Evolutionary conservation across 2,888 invertebrate species (phyloP).

Genomic region (Mechanitis mazaeus): DNA sequence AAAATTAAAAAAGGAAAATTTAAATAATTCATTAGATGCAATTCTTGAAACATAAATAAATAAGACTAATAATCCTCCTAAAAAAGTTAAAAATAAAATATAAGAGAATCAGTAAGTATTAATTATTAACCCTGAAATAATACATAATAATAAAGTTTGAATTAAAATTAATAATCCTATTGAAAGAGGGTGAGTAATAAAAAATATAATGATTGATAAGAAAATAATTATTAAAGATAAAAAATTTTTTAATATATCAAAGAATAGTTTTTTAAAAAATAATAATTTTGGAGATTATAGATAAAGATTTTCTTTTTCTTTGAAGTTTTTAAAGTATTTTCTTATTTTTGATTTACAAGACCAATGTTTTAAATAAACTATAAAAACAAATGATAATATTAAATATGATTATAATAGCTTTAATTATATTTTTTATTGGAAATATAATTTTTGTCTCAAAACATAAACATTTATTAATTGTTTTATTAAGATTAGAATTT

Average conservation of each 20-base stretch:
- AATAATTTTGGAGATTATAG: slow-evolving; percentile 83
- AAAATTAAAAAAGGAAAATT: slow-evolving; percentile 36
- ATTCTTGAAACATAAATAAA: slow-evolving; percentile 80
- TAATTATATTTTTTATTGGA: slow-evolving; percentile 69
- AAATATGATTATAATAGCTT: slow-evolving; percentile 56
- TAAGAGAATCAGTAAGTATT: slow-evolving; percentile 78
- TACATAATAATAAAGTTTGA: slow-evolving; percentile 68
- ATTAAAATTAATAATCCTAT: slow-evolving; percentile 73
- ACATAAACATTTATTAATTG: slow-evolving; percentile 77
- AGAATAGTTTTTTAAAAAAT: slow-evolving; percentile 81
- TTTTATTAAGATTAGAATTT: slow-evolving; percentile 78
- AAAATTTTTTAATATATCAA: slow-evolving; percentile 63
- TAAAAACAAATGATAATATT: slow-evolving; percentile 76
- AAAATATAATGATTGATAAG: slow-evolving; percentile 45
- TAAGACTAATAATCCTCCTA: slow-evolving; percentile 80
- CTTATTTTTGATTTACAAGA: slow-evolving; percentile 82
- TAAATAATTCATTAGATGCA: slow-evolving; percentile 78
- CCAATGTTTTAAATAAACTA: slow-evolving; percentile 81
- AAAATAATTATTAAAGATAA: slow-evolving; percentile 56
- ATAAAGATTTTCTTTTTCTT: slow-evolving; percentile 74
- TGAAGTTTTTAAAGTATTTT: slow-evolving; percentile 77
- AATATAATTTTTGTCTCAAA: slow-evolving; percentile 73
- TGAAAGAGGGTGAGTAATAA: slow-evolving; percentile 67
- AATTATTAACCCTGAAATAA: slow-evolving; percentile 66
- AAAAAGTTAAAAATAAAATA: slow-evolving; percentile 78